Evolutionary conservation across 2,888 invertebrate species (phyloP).

Genomic region (Drosophila peninsularis): DNA sequence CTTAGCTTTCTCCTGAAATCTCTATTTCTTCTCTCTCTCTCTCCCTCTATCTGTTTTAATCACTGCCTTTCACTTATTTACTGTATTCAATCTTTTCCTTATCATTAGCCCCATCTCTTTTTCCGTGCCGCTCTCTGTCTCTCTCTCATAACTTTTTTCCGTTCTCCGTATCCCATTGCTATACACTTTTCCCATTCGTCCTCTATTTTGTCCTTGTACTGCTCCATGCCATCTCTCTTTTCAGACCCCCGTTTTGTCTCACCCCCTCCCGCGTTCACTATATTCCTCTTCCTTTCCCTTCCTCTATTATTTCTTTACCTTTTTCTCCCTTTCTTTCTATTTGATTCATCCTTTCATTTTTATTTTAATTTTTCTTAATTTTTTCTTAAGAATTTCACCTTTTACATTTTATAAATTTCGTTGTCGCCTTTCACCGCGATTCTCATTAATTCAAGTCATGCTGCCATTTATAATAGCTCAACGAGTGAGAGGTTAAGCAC

Average conservation of each 20-base stretch:
- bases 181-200: neutral
- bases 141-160: neutral
- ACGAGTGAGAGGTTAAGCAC: neutral
- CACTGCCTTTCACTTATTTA: too few relatives aligned
- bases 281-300: neutral
- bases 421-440: slow-evolving; percentile 11
- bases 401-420: neutral
- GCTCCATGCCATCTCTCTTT: too few relatives aligned
- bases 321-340: neutral
- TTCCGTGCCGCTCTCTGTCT: too few relatives aligned
- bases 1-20: too few relatives aligned
- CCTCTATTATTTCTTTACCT: neutral
- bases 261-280: too few relatives aligned
- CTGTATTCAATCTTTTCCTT: too few relatives aligned
- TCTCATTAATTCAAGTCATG: slow-evolving; percentile 17
- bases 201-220: neutral
- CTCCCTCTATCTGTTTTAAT: too few relatives aligned
- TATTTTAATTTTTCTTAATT: neutral
- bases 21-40: too few relatives aligned
- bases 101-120: too few relatives aligned
- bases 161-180: neutral
- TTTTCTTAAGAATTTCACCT: neutral
- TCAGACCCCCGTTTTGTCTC: too few relatives aligned
- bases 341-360: neutral
- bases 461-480: neutral